phyloP scores from a whole-genome alignment of 2,888 invertebrate genomes.

The Cybosia mesomella region DNA sequence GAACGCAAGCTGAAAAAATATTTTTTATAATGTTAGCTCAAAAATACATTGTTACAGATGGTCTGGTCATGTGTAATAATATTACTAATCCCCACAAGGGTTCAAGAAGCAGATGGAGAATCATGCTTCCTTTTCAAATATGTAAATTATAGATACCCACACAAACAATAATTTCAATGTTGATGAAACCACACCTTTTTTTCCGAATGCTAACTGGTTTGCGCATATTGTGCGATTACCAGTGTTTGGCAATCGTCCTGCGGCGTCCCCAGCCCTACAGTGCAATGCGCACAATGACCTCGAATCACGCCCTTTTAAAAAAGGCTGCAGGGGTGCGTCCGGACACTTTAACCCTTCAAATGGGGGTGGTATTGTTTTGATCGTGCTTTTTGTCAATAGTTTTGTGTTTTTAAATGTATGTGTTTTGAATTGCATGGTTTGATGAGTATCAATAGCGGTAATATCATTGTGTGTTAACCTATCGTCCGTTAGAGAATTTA shows the following conservation, averaged over 20 bases:
- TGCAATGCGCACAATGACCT: constrained; percentile 51
- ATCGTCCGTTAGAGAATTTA: background rate
- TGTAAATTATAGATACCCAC: constrained; percentile 6
- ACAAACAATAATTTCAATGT: constrained; percentile 10
- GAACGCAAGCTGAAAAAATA: background rate
- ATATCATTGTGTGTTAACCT: constrained; percentile 7
- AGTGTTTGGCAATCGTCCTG: constrained; percentile 30
- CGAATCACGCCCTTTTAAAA: constrained; percentile 52
- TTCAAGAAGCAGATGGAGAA: background rate
- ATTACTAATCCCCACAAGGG: background rate
- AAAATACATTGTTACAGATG: background rate
- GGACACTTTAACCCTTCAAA: constrained; percentile 37
- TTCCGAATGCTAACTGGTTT: constrained; percentile 27
- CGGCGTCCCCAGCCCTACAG: constrained; percentile 16
- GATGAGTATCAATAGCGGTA: constrained; percentile 11
- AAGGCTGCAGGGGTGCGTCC: constrained; percentile 39
- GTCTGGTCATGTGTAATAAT: background rate
- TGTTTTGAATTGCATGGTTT: constrained; percentile 32
- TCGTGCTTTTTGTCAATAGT: constrained; percentile 48
- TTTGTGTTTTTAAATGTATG: constrained; percentile 39
- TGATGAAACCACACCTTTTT: constrained; percentile 18
- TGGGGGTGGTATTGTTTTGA: constrained; percentile 47
- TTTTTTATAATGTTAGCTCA: background rate
- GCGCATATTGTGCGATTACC: constrained; percentile 27
- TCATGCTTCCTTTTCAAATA: constrained; percentile 1